Evolutionary conservation across 2,113 vertebrate genomes (phyloP), one percentile per base, ranked within the genome.

Genomic region (Potamarius usumacintae): DNA sequence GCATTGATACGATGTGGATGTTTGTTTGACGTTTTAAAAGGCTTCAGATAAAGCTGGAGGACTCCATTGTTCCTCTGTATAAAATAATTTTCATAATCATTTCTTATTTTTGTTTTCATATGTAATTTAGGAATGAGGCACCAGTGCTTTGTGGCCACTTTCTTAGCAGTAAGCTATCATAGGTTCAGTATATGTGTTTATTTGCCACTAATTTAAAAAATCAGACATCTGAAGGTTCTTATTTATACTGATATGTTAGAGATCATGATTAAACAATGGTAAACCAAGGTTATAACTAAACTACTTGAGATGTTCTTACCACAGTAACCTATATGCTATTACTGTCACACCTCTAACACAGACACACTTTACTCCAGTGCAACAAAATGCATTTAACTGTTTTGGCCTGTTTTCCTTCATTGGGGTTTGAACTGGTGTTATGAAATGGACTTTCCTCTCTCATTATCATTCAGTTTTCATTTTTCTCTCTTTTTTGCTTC

Each of bases 401-500:
- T 58, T 58, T 81, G 72, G 67, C 22, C 20, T 27, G 50, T 48
- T 71, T 42, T 85, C n/a, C 30, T 71, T 72, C 72, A 87, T 83
- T 82, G 34, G 55, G 2, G 20, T 85, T 77, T 65, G 78, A 87
- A 77, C 67, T 55, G 83, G 57, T 18, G 79, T 53, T 65, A 81
- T 60, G 72, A 78, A 90, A 85, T 34, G 18, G 83, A 65, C 79
- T 65, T 69, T 71, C 81, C 80, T 63, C 53, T 78, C 84, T 86
- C 53, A 88, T 90, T 90, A 88, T 90, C 67, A 88, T 84, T 89
- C 81, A 74, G 80, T 89, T 89, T 69, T 7, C 34, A 1, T 71
- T 92, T 91, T 91, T 89, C 18, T 71, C 2, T 77, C 12, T 77
- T 10, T 60, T 91, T 93, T 92, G 92, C 92, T 90, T 93, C 91